phyloP scores from a whole-genome alignment of 1,140 invertebrate genomes.

The Phortica variegata region DNA sequence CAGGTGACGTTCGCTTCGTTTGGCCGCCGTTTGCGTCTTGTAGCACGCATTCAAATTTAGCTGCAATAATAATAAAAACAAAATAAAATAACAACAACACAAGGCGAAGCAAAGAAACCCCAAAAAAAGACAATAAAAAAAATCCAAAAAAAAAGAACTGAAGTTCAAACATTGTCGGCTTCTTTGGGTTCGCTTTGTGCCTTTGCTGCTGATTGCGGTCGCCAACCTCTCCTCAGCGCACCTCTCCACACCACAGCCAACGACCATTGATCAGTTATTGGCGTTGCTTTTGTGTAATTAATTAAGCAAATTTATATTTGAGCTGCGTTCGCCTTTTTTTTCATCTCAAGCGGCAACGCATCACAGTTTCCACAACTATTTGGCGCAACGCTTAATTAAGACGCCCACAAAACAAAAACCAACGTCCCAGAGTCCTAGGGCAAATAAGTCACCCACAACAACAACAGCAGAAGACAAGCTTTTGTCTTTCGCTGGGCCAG shows the following conservation, averaged over 20 bases:
- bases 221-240: slow-evolving; percentile 12
- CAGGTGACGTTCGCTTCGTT: slow-evolving; percentile 26
- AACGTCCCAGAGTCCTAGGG: slow-evolving; percentile 22
- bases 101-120: no score
- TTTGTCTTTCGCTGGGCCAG: not conserved
- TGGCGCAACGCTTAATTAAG: slow-evolving; percentile 14
- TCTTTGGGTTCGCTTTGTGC: not conserved
- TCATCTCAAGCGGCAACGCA: slow-evolving; percentile 24
- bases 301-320: slow-evolving; percentile 45
- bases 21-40: slow-evolving; percentile 17
- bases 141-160: slow-evolving; percentile 14
- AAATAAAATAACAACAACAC: slow-evolving; percentile 31
- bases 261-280: not conserved
- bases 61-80: slow-evolving; percentile 53
- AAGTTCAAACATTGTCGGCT: slow-evolving; percentile 22
- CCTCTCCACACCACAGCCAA: not conserved
- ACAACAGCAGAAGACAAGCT: not conserved
- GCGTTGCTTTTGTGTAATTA: slow-evolving; percentile 40
- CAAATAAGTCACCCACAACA: slow-evolving; percentile 26
- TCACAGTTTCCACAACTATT: slow-evolving; percentile 43
- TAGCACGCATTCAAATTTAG: slow-evolving; percentile 50
- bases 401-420: slow-evolving; percentile 19
- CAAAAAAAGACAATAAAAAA: no score
- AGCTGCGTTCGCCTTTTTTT: slow-evolving; percentile 17
- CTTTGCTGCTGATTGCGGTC: not conserved